Evolutionary conservation across 2,888 invertebrate genomes (phyloP).

Genomic region (Prionchulus punctatus): DNA sequence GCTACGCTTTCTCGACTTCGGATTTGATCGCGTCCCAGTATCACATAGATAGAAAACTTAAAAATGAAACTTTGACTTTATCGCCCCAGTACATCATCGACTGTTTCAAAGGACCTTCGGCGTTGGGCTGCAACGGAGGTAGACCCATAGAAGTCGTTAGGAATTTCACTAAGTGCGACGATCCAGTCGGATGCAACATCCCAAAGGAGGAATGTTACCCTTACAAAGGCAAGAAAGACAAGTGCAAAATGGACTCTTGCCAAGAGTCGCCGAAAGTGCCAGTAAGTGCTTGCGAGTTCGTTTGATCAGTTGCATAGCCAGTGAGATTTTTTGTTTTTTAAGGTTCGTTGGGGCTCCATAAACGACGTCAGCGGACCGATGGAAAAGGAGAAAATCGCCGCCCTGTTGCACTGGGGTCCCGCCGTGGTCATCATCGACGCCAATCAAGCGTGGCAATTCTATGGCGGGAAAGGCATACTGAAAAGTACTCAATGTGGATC

Average conservation of each 20-base stretch:
- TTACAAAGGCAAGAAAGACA: neutral
- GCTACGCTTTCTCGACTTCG: neutral
- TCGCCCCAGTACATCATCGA: neutral
- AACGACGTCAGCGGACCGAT: neutral
- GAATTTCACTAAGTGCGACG: neutral
- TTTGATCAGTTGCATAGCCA: neutral
- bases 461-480: neutral
- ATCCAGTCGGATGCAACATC: neutral
- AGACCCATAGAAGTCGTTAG: neutral
- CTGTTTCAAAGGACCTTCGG: neutral
- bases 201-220: slow-evolving; percentile 1
- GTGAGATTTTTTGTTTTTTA: neutral
- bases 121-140: neutral
- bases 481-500: neutral
- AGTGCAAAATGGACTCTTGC: neutral
- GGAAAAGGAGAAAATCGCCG: neutral
- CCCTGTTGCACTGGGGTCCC: slow-evolving; percentile 5
- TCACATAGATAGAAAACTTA: neutral
- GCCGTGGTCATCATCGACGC: neutral
- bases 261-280: neutral
- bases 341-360: no score
- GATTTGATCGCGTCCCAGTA: neutral
- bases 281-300: neutral
- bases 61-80: neutral
- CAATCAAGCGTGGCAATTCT: slow-evolving; percentile 2